A percentile compares a stretch with the other conserved stretches of the same genome.
Evolutionary conservation across 2,797 vertebrate species (phyloP).

Genomic region (Takifugu ocellatus): DNA sequence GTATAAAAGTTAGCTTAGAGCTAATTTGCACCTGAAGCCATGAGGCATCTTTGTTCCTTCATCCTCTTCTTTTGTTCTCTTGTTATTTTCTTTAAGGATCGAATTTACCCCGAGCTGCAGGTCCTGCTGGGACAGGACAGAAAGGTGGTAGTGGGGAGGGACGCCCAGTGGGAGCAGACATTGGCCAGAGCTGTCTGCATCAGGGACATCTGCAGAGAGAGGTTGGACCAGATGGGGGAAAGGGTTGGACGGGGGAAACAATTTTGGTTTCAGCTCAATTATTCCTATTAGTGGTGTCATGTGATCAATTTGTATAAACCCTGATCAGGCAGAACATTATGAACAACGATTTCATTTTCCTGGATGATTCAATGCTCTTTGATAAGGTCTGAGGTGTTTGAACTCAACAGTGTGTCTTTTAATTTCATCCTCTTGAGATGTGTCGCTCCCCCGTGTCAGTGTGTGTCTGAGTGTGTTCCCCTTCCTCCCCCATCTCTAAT

Average conservation of each 20-base stretch:
- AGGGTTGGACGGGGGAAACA: no score
- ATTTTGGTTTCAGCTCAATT: no score
- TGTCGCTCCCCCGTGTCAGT: background rate
- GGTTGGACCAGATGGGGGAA: conserved; percentile 64
- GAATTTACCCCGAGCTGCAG: conserved; percentile 92
- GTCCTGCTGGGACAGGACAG: conserved; percentile 80
- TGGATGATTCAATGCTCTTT: no score
- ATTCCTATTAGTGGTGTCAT: no score
- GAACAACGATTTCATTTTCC: no score
- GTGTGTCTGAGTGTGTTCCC: background rate
- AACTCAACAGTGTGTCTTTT: no score
- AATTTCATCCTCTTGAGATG: no score
- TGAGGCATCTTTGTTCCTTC: background rate
- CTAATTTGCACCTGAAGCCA: no score
- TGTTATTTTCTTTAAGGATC: conserved; percentile 75
- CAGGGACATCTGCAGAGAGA: conserved; percentile 89
- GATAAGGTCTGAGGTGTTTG: no score
- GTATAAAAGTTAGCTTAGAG: no score
- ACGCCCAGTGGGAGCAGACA: conserved; percentile 88
- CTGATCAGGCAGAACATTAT: no score
- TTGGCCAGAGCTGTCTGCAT: conserved; percentile 88
- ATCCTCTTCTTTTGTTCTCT: background rate
- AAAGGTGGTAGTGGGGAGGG: conserved; percentile 76
- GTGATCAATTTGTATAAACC: no score
- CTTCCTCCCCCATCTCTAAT: background rate